Evolutionary conservation across 2,797 vertebrate species (phyloP), one percentile per base, ranked within the genome.

Genomic region (Cyprinodon diabolis): DNA sequence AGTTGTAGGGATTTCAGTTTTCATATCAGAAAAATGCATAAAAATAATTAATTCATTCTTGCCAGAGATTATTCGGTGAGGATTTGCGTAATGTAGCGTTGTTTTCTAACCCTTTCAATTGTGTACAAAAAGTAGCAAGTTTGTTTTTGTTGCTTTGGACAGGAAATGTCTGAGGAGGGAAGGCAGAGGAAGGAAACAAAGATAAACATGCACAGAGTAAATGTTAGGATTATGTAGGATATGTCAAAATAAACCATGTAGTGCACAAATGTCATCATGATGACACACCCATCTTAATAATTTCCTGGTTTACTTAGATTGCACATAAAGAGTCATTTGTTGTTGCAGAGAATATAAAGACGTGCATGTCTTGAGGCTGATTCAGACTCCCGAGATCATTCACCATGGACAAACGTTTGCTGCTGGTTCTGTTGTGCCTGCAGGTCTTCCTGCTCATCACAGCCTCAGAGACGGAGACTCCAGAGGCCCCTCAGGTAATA

Each of bases 331-430:
- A 71, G 40, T 72, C 3, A 37, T 71, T 75, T 67, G 43, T 23
- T 51, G 48, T 21, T 1, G n/a, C 55, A 13, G 54, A 13, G 68
- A 60, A 70, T 87, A 88, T 86, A 87, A 91, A 87, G 49, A 43
- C 40, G 37, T 45, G 15, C 37, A 30, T 35, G 66, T 49, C 10
- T 63, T 25, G 23, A 49, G 45, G 12, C 17, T 47, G 11, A 17
- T 21, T 68, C 21, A 68, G 45, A 62, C 57, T 73, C 37, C 37
- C 6, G 52, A 82, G 30, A 40, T n/a, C 76, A 48, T 67, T 74
- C 75, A 21, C 4, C 77, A 91, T 93, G 91, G 83, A 77, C 68
- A 54, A 23, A 12, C 25, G 15, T 60, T 68, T 72, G n/a, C 51
- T 77, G 21, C 25, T 77, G 65, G 40, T 55, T 43, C 56, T 77